phyloP scores from a whole-genome alignment of 2,797 vertebrate genomes.

The Danio aesculapii region DNA sequence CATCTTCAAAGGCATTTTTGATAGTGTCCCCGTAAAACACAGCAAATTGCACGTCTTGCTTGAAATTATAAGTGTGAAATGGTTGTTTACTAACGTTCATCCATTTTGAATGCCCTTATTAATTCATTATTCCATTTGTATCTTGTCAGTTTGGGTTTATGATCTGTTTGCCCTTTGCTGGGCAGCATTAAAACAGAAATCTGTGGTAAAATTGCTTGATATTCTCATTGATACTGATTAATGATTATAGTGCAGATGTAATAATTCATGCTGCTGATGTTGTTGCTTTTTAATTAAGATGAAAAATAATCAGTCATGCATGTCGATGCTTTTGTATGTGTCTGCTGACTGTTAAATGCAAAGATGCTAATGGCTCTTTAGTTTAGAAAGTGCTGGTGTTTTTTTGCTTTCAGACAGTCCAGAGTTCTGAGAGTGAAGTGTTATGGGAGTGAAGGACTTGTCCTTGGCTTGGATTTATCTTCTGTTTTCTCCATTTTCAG shows the following conservation, averaged over 20 bases:
- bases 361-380: constrained; percentile 30
- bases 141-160: constrained; percentile 45
- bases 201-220: constrained; percentile 63
- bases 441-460: neutral
- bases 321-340: constrained; percentile 41
- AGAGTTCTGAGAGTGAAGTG: neutral
- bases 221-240: constrained; percentile 62
- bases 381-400: neutral
- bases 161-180: constrained; percentile 63
- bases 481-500: neutral
- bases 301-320: constrained; percentile 67
- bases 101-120: constrained; percentile 15
- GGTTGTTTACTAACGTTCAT: constrained; percentile 30
- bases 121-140: constrained; percentile 40
- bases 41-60: neutral
- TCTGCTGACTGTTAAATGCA: constrained; percentile 35
- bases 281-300: constrained; percentile 71
- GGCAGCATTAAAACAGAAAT: constrained; percentile 61
- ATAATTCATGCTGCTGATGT: constrained; percentile 66
- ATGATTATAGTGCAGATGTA: constrained; percentile 63
- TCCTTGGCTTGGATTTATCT: constrained; percentile 1
- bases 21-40: neutral
- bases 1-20: constrained; percentile 5
- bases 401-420: too few relatives aligned
- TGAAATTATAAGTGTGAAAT: neutral